Conservation (phyloP, 2,888 invertebrate species). For the Rhamphomyia laevipes region DNA sequence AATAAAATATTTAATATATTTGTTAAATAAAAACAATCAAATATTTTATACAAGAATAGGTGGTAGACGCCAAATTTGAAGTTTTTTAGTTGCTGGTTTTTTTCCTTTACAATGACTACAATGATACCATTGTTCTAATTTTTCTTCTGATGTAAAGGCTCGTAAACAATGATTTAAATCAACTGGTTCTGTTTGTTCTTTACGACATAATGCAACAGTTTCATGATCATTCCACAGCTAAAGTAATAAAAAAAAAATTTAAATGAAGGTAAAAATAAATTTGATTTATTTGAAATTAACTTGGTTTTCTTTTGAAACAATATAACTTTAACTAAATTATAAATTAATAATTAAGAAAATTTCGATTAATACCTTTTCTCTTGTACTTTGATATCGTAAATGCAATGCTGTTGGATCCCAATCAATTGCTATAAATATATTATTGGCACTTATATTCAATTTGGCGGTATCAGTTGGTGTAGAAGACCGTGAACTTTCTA, state of each 20-base stretch:
- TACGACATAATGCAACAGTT: conserved; percentile 57
- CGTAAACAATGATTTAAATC: conserved; percentile 74
- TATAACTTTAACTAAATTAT: too few relatives aligned
- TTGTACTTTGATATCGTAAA: conserved; percentile 69
- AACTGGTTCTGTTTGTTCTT: conserved; percentile 67
- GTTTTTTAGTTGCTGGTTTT: conserved; percentile 77
- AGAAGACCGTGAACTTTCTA: conserved; percentile 23
- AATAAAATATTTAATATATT: background rate
- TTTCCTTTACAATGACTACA: conserved; percentile 73
- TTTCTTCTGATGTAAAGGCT: conserved; percentile 80
- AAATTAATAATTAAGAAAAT: too few relatives aligned
- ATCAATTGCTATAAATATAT: conserved; percentile 62
- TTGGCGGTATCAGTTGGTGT: background rate
- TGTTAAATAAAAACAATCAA: background rate
- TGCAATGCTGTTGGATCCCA: conserved; percentile 93
- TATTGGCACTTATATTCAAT: conserved; percentile 24
- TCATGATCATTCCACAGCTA: conserved; percentile 65
- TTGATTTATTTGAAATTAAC: too few relatives aligned
- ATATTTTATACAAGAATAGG: conserved; percentile 66
- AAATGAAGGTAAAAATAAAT: background rate
- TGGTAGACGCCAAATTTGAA: conserved; percentile 85
- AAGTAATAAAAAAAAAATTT: background rate
- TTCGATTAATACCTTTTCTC: conserved; percentile 47
- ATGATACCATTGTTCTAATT: conserved; percentile 73
- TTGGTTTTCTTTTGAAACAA: too few relatives aligned